These are phyloP conservation scores for Rhagoletis zephyria DNA, from an alignment of 1,140 invertebrate genomes.

Conservation along the genomic window DNA sequence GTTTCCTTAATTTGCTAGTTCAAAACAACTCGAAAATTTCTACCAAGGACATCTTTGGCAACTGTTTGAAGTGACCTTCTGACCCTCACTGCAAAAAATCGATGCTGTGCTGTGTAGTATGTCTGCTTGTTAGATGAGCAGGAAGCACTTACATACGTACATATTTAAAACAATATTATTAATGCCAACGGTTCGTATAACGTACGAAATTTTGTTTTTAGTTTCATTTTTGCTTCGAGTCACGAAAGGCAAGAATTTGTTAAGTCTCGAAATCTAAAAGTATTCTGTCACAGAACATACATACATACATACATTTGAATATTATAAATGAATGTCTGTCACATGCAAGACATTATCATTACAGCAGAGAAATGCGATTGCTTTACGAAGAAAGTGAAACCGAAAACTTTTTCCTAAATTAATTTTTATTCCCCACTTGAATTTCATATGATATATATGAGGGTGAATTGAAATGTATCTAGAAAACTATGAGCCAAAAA, in stretches of 20 bases:
- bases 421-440: neutral
- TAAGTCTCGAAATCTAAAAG: too few species aligned
- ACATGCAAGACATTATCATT: neutral
- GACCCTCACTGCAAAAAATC: neutral
- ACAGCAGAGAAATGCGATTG: neutral
- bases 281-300: too few species aligned
- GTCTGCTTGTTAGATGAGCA: neutral
- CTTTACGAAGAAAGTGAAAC: neutral
- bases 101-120: neutral
- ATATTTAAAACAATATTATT: too few species aligned
- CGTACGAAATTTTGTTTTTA: too few species aligned
- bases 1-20: too few species aligned
- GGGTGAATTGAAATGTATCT: too few species aligned
- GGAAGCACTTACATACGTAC: too few species aligned
- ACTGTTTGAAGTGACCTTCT: neutral
- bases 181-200: too few species aligned
- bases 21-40: neutral
- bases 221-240: too few species aligned
- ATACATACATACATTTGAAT: neutral
- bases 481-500: too few species aligned
- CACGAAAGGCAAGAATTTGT: too few species aligned
- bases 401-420: neutral
- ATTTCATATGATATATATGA: neutral
- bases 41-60: neutral
- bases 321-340: neutral